Evolutionary conservation across 2,113 vertebrate species (phyloP), one percentile per base, ranked within the genome.

Genomic region (Opisthocomus hoazin): DNA sequence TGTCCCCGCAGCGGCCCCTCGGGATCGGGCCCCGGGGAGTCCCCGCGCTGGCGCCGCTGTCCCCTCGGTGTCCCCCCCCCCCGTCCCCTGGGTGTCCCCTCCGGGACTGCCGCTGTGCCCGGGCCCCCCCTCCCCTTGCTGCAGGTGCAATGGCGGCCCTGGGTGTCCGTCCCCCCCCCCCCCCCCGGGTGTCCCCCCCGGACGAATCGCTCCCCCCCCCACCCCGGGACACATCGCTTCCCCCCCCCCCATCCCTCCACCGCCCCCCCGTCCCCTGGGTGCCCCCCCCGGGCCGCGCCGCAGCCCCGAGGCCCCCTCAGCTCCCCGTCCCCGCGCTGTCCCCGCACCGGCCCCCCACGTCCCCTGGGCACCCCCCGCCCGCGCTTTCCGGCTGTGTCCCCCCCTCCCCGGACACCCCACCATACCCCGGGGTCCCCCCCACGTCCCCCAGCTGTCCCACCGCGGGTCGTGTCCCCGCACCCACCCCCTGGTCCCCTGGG

Each of bases 361-460:
- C 3, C 30, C 63, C 36, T 11, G 36, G 58, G 7, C 43, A 20
- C 26, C 39, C 68, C 36, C 22, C 39, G n/a, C 30, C 56, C 5
- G 0, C 48, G 45, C 16, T 56, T 12, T 16, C 39, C 20, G 20
- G 7, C n/a, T n/a, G 23, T 84, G 93, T 78, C 57, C 83, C 48
- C 50, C 79, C 32, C 79, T 12, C 79, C 32, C 79, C 11, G 78
- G 54, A 24, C 24, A 36, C 27, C 5, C 11, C 29, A 12, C 41
- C 1, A 0, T 5, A 15, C 21, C 69, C n/a, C n/a, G n/a, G 74
- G 39, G 6, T 51, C 36, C 43, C 41, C 15, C 1, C 15, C 27
- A 3, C 12, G 32, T n/a, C 39, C 46, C 39, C 53, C 26, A 56
- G 15, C 36, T 15, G 0, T 4, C 34, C 34, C 43, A 11, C 24